These are phyloP conservation scores for Boloria selene DNA, from an alignment of 2,888 invertebrate species.

Conservation along the genomic window DNA sequence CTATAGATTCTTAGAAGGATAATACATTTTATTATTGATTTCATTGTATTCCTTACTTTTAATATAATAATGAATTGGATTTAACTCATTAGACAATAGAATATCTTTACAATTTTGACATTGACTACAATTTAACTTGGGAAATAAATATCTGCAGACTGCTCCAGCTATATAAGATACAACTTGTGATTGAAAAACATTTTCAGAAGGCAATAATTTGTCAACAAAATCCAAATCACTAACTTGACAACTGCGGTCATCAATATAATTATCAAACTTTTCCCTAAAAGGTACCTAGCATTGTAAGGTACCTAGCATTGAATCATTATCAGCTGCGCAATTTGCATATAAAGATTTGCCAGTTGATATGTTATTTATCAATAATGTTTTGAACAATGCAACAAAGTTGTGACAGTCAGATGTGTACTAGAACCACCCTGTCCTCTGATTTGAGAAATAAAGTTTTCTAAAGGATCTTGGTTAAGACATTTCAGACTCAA, in stretches of 20 bases:
- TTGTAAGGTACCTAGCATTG: not conserved
- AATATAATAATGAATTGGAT: not conserved
- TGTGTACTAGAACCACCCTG: conserved; percentile 2
- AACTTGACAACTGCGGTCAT: not conserved
- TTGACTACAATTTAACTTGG: not conserved
- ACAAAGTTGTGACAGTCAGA: conserved; percentile 2
- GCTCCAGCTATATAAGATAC: conserved; percentile 2
- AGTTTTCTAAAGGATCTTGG: not conserved
- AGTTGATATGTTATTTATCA: conserved; percentile 1
- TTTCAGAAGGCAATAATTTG: not conserved
- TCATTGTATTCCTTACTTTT: not conserved
- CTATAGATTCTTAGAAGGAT: not conserved
- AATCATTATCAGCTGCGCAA: not conserved
- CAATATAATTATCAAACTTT: not conserved
- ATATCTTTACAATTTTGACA: not conserved
- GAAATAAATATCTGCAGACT: conserved; percentile 1
- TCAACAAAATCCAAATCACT: not conserved
- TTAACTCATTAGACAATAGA: not conserved
- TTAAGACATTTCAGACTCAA: not conserved
- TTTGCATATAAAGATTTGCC: not conserved
- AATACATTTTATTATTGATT: not conserved
- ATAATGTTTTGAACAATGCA: not conserved
- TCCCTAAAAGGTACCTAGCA: not conserved
- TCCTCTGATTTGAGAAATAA: conserved; percentile 1
- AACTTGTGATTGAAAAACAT: not conserved